Conservation (phyloP, 2,888 invertebrate genomes). For the Eilema griseolum region DNA sequence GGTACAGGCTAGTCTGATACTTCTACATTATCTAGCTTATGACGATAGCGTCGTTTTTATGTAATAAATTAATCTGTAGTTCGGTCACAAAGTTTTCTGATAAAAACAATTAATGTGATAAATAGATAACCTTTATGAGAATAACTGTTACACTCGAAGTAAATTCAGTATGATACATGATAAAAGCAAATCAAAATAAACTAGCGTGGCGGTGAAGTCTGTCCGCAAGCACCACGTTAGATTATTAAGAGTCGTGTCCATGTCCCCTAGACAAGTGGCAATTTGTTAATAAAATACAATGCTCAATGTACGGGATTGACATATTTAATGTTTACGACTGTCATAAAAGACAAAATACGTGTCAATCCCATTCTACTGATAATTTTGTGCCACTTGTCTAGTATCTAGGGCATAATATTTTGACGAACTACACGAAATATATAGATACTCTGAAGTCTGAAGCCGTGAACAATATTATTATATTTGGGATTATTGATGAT, state of each 20-base stretch:
- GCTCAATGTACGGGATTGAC: no score
- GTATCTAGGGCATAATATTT: neutral
- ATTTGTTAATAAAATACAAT: no score
- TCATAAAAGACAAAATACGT: no score
- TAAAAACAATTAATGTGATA: slow-evolving; percentile 12
- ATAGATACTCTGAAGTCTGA: neutral
- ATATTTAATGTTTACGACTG: no score
- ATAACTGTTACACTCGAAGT: slow-evolving; percentile 1
- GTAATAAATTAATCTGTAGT: slow-evolving; percentile 3
- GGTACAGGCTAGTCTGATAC: neutral
- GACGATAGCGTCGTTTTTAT: neutral
- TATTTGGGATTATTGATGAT: neutral
- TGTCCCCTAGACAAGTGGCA: no score
- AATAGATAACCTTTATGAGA: slow-evolving; percentile 34
- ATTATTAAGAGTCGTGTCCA: neutral
- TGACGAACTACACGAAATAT: neutral
- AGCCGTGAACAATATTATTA: neutral
- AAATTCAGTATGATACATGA: slow-evolving; percentile 14
- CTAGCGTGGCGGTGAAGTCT: neutral
- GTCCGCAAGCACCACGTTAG: neutral
- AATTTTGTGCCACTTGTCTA: no score
- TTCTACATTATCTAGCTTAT: neutral
- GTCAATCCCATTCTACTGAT: no score
- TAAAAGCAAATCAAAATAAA: slow-evolving; percentile 15
- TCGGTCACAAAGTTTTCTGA: slow-evolving; percentile 7